A percentile compares a stretch with the other conserved stretches of the same genome.
These are phyloP conservation scores for Eptesicus fuscus DNA, from an alignment of 2,113 vertebrate species.

Conservation along the genomic window DNA sequence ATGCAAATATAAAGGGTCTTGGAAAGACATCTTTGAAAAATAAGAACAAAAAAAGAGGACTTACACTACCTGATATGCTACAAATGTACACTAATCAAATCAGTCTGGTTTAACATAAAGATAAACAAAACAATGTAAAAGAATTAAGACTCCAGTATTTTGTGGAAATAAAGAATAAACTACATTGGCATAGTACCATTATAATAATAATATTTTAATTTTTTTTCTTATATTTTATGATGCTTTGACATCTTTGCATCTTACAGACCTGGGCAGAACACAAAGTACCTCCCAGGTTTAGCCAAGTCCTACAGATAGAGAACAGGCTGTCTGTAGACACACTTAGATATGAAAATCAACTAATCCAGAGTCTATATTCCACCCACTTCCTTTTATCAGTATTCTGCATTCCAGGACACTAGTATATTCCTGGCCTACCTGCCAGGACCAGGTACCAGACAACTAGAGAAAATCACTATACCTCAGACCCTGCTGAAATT, in stretches of 20 bases:
- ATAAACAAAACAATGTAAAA: neutral
- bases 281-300: neutral
- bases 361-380: neutral
- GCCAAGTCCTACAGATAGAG: neutral
- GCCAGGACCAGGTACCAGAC: neutral
- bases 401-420: neutral
- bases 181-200: neutral
- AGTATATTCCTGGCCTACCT: neutral
- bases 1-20: neutral
- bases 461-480: neutral
- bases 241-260: neutral
- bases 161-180: neutral
- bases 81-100: neutral
- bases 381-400: neutral
- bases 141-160: neutral
- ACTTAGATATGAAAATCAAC: neutral
- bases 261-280: neutral
- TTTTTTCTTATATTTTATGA: neutral
- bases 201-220: neutral
- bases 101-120: neutral
- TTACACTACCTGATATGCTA: neutral
- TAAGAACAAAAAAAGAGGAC: neutral
- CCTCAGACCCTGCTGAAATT: neutral
- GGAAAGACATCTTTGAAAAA: neutral
- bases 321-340: neutral